Percentiles rank a stretch among this genome's conserved stretches.
These are phyloP conservation scores for Odontamblyopus rebecca DNA, from an alignment of 2,797 vertebrate genomes.

Conservation along the genomic window DNA sequence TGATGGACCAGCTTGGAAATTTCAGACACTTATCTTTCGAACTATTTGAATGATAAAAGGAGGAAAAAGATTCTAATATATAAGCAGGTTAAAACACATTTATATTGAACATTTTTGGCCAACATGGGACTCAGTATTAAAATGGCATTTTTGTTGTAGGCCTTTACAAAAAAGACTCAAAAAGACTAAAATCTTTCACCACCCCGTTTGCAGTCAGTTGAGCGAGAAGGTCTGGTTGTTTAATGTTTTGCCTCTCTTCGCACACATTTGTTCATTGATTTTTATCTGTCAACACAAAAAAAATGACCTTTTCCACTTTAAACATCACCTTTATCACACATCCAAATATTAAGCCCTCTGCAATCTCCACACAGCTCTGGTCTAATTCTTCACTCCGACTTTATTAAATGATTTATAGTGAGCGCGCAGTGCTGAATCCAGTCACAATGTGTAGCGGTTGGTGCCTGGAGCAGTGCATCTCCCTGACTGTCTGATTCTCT, in stretches of 20 bases:
- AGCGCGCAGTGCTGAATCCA: constrained; percentile 28
- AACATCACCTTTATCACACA: constrained; percentile 2
- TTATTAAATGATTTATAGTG: constrained; percentile 10
- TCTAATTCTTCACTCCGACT: constrained; percentile 14
- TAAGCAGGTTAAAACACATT: not conserved
- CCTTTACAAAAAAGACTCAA: not conserved
- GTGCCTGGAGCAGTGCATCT: constrained; percentile 38
- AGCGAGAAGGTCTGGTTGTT: constrained; percentile 3
- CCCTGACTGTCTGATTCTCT: constrained; percentile 32
- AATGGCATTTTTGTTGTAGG: not conserved
- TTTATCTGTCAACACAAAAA: constrained; percentile 2
- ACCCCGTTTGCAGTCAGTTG: constrained; percentile 1
- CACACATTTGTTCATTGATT: constrained; percentile 14
- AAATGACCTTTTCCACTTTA: constrained; percentile 1
- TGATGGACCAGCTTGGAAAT: not conserved
- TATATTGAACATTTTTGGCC: not conserved
- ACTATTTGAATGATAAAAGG: not conserved
- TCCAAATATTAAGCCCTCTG: not conserved
- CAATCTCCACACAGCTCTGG: not conserved
- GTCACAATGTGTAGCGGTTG: constrained; percentile 28
- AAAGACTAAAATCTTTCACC: not conserved
- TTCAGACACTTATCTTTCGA: not conserved
- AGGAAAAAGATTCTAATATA: not conserved
- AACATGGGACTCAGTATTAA: not conserved
- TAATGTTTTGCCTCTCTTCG: not conserved